A percentile compares a stretch with the other conserved stretches of the same genome.
phyloP scores from a whole-genome alignment of 1,140 invertebrate species.

The Drosophila chauvacae region DNA sequence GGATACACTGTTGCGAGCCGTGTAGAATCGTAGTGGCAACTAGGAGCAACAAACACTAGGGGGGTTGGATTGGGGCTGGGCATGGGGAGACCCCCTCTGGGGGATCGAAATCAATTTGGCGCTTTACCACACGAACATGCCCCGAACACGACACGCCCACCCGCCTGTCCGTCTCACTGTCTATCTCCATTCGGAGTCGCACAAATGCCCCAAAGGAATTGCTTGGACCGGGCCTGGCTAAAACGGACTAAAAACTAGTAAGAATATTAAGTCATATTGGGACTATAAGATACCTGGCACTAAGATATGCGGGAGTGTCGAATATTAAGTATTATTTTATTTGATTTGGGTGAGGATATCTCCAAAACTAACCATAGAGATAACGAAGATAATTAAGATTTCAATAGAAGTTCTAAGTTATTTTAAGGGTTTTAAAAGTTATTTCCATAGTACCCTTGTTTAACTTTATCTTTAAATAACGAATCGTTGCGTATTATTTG shows the following conservation, averaged over 20 bases:
- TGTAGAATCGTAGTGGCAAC: constrained; percentile 43
- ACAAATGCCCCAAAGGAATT: constrained; percentile 70
- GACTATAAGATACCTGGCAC: constrained; percentile 16
- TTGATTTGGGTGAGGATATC: no score
- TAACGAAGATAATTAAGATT: no score
- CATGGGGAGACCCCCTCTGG: constrained; percentile 58
- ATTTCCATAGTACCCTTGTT: background rate
- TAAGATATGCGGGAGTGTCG: background rate
- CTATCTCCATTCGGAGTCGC: constrained; percentile 45
- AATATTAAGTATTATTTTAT: no score
- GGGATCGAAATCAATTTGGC: constrained; percentile 83
- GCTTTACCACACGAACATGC: constrained; percentile 80
- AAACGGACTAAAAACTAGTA: constrained; percentile 16
- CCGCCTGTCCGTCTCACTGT: constrained; percentile 37
- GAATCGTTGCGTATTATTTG: background rate
- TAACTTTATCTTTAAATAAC: background rate
- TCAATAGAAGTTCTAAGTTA: no score
- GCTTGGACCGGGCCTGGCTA: constrained; percentile 29
- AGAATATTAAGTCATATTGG: background rate
- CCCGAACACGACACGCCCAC: constrained; percentile 74
- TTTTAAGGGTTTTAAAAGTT: background rate
- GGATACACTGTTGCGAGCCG: constrained; percentile 41
- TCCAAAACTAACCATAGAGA: no score
- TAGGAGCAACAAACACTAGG: constrained; percentile 51
- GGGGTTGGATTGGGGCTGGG: constrained; percentile 11